phyloP scores from a whole-genome alignment of 2,797 vertebrate genomes.

The Acestrorhynchus altus region DNA sequence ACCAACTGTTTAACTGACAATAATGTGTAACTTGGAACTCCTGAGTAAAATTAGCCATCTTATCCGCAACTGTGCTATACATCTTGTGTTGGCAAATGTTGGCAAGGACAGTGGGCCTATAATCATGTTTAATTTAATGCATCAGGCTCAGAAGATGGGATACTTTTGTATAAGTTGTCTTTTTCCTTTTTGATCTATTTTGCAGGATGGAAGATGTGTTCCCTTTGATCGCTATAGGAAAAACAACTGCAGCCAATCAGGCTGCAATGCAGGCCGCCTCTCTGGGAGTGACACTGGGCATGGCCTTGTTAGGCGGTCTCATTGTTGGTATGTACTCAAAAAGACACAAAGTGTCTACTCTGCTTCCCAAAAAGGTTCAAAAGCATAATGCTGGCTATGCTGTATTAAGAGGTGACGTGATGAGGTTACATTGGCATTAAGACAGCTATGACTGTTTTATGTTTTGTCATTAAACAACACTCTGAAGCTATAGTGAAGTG shows the following conservation, averaged over 20 bases:
- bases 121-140: no score
- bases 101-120: no score
- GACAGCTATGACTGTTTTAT: no score
- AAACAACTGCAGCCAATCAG: slow-evolving; percentile 58
- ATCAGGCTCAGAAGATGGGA: background rate
- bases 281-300: slow-evolving; percentile 80
- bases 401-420: background rate
- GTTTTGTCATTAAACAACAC: background rate
- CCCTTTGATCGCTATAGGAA: slow-evolving; percentile 63
- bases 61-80: no score
- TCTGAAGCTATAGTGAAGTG: background rate
- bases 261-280: slow-evolving; percentile 78
- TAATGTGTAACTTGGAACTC: background rate
- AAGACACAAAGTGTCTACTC: background rate
- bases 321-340: slow-evolving; percentile 77
- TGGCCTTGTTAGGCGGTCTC: slow-evolving; percentile 81
- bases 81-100: no score
- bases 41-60: background rate
- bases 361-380: no score
- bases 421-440: no score
- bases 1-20: background rate
- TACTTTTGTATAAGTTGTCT: background rate
- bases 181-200: background rate
- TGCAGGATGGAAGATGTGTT: slow-evolving; percentile 83
- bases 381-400: background rate